Base-by-base conservation (phyloP, 2,797 vertebrate species). In the Antennarius maculatus region DNA sequence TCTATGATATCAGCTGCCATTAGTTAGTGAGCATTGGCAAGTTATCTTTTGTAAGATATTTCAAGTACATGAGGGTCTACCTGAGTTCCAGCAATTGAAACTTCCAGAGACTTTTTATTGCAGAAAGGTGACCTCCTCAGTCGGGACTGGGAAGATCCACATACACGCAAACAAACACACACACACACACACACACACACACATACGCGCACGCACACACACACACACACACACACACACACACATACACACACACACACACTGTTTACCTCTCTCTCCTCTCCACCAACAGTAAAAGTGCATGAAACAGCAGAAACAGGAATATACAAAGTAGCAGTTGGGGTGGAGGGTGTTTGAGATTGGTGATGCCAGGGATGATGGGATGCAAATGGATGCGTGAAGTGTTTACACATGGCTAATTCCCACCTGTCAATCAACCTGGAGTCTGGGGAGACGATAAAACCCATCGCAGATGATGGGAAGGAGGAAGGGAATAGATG, bases 381-480 rank as follows among this genome's bases (percentile, higher is more conserved):
- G 80, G 75, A 91, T 91, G 89, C 84, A 91, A 92, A 92, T 92
- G 75, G 66, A 78, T 90, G 75, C 71, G 37, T 80, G 57, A 77
- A 79, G 80, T 91, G 89, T 91, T 91, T 90, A 89, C 88, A 89
- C 81, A 68, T 83, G 75, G 74, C 80, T 90, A 92, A 91, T 89
- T 91, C 86, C 86, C 69, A 84, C 61, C 88, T 88, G 91, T 83
- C 90, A 90, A 71, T 92, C 90, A 90, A 64, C 39, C 15, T 28
- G 43, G 64, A 77, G 52, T 80, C 80, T 75, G 71, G 43, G 54
- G 77, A 82, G 79, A 83, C 34, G 47, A 54, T 64, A 73, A 81
- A 74, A 61, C 56, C 48, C 14, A 14, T 43, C 42, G 75, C 60
- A 78, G 62, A 60, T 54, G 65, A 77, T 57, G 39, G 45, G 37